Conservation (phyloP, 1,140 invertebrate species). For the Phenacoccus solenopsis region DNA sequence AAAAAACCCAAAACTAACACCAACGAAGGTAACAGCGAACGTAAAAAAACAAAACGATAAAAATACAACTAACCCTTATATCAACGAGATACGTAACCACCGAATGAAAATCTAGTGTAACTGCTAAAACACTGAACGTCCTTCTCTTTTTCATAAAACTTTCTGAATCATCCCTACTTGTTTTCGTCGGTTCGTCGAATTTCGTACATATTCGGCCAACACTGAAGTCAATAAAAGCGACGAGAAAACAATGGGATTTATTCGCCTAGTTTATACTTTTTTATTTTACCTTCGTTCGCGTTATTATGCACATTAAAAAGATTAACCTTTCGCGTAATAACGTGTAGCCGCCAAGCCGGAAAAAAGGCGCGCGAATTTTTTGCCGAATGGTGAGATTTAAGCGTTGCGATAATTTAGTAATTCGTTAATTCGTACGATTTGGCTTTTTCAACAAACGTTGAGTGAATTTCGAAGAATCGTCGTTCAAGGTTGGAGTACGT, state of each 20-base stretch:
- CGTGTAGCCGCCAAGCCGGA: too few species aligned
- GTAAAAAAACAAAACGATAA: not conserved
- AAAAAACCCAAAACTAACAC: not conserved
- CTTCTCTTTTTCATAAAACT: not conserved
- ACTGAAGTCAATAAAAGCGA: not conserved
- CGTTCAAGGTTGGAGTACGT: too few species aligned
- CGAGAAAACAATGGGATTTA: not conserved
- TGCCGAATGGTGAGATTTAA: too few species aligned
- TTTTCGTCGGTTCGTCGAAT: not conserved
- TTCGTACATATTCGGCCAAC: not conserved
- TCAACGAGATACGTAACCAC: not conserved
- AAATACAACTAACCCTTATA: not conserved
- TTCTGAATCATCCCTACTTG: constrained; percentile 1
- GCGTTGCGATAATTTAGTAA: too few species aligned
- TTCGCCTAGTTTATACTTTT: not conserved
- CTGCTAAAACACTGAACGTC: not conserved
- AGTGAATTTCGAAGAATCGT: too few species aligned
- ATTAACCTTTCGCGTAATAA: constrained; percentile 1
- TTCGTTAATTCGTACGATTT: too few species aligned
- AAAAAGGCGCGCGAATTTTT: too few species aligned
- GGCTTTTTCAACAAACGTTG: too few species aligned
- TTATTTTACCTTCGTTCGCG: not conserved
- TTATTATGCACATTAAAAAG: too few species aligned
- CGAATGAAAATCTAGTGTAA: not conserved
- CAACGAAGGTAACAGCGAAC: not conserved